Percentiles rank a stretch among this genome's conserved stretches.
Evolutionary conservation across 2,797 vertebrate species (phyloP).

Genomic region (Typhlichthys eigenmanni): DNA sequence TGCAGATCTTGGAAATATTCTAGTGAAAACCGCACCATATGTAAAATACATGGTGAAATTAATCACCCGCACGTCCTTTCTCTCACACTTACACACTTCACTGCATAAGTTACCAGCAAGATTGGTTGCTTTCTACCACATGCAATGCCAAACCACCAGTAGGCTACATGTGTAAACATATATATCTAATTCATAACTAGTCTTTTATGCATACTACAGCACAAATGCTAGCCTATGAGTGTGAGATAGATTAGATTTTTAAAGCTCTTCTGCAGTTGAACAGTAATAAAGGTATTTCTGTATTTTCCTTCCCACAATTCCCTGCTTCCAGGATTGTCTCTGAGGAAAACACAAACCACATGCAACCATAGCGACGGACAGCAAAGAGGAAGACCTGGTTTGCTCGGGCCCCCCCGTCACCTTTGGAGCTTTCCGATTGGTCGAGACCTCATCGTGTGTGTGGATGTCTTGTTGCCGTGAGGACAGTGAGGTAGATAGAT

Average conservation of each 20-base stretch:
- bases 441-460: conserved; percentile 48
- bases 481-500: conserved; percentile 66
- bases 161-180: neutral
- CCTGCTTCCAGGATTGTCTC: conserved; percentile 40
- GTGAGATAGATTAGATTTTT: neutral
- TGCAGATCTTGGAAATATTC: conserved; percentile 5
- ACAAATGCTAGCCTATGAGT: conserved; percentile 1
- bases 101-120: conserved; percentile 7
- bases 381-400: conserved; percentile 71
- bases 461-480: conserved; percentile 74
- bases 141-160: too few species aligned
- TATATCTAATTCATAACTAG: neutral
- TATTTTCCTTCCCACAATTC: conserved; percentile 21
- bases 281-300: conserved; percentile 6
- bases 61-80: conserved; percentile 11
- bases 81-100: conserved; percentile 13
- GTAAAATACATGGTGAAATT: conserved; percentile 13
- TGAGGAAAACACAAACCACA: conserved; percentile 58
- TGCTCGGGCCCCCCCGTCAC: conserved; percentile 69
- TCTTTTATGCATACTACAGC: neutral
- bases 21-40: conserved; percentile 24
- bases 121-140: conserved; percentile 15
- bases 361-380: conserved; percentile 77
- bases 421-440: conserved; percentile 72
- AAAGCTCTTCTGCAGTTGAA: conserved; percentile 14